phyloP scores from a whole-genome alignment of 2,888 invertebrate species.

The Nomada flava region DNA sequence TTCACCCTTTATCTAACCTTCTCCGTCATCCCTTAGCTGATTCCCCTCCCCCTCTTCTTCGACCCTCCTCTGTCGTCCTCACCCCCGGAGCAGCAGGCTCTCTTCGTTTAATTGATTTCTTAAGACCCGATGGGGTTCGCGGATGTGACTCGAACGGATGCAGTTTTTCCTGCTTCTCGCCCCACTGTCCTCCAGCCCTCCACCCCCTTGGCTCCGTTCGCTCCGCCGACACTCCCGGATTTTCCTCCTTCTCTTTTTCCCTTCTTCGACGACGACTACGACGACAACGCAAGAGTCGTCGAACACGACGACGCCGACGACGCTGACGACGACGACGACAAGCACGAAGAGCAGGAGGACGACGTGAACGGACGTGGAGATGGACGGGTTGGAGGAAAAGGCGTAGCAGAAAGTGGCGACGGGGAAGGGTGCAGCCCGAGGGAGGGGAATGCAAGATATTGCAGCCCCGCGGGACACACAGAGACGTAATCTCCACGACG shows the following conservation, averaged over 20 bases:
- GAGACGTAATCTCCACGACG: constrained; percentile 84
- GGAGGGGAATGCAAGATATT: constrained; percentile 84
- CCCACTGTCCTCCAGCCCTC: constrained; percentile 62
- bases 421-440: constrained; percentile 62
- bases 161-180: constrained; percentile 72
- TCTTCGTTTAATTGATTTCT: constrained; percentile 75
- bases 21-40: constrained; percentile 68
- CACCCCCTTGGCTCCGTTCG: constrained; percentile 41
- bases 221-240: constrained; percentile 49
- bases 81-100: constrained; percentile 59
- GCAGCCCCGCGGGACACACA: constrained; percentile 83
- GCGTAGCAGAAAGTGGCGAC: constrained; percentile 56
- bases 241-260: constrained; percentile 65
- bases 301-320: constrained; percentile 37
- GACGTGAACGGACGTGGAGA: constrained; percentile 60
- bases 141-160: constrained; percentile 76
- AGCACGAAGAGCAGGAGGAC: constrained; percentile 33
- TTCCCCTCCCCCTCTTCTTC: constrained; percentile 43
- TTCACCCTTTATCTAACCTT: constrained; percentile 57
- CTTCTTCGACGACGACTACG: constrained; percentile 38
- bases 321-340: constrained; percentile 35
- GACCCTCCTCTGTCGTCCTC: constrained; percentile 67
- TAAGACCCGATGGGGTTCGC: constrained; percentile 82
- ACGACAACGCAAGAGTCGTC: constrained; percentile 35
- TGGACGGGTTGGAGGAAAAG: constrained; percentile 62